Percentiles rank a stretch among this genome's conserved stretches.
Evolutionary conservation across 2,888 invertebrate species (phyloP).

Genomic region (Eremobia ochroleuca): DNA sequence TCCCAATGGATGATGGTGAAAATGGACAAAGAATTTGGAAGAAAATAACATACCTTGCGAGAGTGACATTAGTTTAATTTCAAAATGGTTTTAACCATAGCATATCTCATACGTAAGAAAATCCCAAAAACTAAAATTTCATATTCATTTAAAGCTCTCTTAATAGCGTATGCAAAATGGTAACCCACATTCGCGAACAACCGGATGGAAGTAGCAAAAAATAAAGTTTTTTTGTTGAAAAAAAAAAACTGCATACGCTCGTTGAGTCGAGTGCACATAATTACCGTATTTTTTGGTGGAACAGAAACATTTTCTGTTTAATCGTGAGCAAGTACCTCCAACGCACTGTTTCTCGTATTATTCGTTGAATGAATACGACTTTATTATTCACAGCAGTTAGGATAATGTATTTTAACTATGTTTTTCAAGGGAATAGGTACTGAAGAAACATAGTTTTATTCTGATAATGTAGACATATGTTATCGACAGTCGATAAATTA

Average conservation of each 20-base stretch:
- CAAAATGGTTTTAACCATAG: no score
- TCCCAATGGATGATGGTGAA: background rate
- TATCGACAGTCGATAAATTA: no score
- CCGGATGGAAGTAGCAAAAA: constrained; percentile 52
- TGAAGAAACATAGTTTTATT: background rate
- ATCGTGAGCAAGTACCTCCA: constrained; percentile 37
- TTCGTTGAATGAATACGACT: constrained; percentile 42
- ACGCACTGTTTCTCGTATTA: constrained; percentile 30
- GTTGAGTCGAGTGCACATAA: constrained; percentile 66
- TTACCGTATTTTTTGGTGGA: constrained; percentile 62
- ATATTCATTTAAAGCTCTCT: constrained; percentile 49
- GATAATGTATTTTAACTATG: background rate
- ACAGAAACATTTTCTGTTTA: constrained; percentile 50
- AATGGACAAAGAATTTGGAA: background rate
- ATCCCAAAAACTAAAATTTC: constrained; percentile 29
- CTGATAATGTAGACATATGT: background rate
- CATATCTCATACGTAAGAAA: constrained; percentile 13
- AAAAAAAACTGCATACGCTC: constrained; percentile 53
- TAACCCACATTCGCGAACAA: constrained; percentile 63
- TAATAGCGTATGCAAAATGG: constrained; percentile 60
- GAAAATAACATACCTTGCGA: background rate
- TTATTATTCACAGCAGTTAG: constrained; percentile 21
- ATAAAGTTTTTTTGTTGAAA: constrained; percentile 27
- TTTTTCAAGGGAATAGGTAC: background rate
- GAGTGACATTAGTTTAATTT: background rate